Conservation (phyloP, 2,888 invertebrate species). For the Drosophila maculinotata region DNA sequence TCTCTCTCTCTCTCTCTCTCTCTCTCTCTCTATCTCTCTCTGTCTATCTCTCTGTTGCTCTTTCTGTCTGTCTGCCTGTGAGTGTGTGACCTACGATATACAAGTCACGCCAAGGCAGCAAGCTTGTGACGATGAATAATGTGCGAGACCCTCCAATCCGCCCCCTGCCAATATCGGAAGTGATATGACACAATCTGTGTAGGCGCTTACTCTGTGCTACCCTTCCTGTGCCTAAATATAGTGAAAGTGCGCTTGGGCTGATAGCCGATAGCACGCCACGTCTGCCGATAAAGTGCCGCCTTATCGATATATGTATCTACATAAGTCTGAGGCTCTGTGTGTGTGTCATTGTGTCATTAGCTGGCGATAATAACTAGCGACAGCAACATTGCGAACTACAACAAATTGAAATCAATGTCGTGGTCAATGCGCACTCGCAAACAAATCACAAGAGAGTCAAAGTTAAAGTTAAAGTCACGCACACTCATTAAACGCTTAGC, state of each 20-base stretch:
- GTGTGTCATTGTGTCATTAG: constrained; percentile 40
- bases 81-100: constrained; percentile 20
- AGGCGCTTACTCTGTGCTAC: neutral
- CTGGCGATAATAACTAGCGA: neutral
- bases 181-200: neutral
- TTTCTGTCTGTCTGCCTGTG: constrained; percentile 2
- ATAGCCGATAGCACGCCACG: constrained; percentile 11
- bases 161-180: constrained; percentile 18
- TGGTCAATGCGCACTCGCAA: constrained; percentile 37
- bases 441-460: constrained; percentile 21
- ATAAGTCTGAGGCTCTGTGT: neutral
- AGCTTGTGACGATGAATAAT: constrained; percentile 39
- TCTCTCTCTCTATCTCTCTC: no score
- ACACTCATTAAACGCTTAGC: constrained; percentile 10
- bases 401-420: constrained; percentile 35
- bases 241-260: constrained; percentile 16
- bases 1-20: neutral
- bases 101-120: constrained; percentile 7
- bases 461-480: constrained; percentile 34
- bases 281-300: neutral
- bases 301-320: constrained; percentile 10
- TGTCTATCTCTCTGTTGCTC: neutral
- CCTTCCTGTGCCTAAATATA: neutral
- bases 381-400: constrained; percentile 6
- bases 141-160: no score